Base-by-base conservation (phyloP, 2,113 vertebrate genomes). In the Puffinus mauretanicus region DNA sequence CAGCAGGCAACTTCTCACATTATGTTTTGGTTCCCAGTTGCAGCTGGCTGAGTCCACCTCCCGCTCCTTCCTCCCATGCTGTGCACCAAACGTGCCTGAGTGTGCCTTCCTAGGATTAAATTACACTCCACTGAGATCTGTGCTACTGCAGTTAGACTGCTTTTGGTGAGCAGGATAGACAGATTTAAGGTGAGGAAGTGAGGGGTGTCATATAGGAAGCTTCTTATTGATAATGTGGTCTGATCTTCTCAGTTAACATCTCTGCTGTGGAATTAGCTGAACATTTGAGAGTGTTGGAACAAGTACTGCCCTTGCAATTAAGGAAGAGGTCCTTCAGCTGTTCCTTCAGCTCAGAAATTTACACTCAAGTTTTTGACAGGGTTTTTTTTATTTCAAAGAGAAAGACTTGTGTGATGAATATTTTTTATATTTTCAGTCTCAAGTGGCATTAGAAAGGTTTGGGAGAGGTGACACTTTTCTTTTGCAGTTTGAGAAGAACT, bases 71-170 rank as follows among this genome's bases (percentile, higher is more conserved):
- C 12, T 91, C 29, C 29, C 2, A 1, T 47, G 76, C 40, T 47
- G 13, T 16, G 44, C 1, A 2, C 22, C 57, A 65, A 46, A 55
- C 0, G 1, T 55, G 32, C 15, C 30, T 2, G 24, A 22, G 4
- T 9, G n/a, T 55, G 22, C 58, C 12, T 20, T 60, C 29, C 42
- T 24, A 36, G 26, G 34, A 16, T 20, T 27, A 36, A 70, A 70
- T 13, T 24, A 5, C 52, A 34, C 26, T 9, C 16, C 32, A 2
- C 32, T 54, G 66, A 58, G n/a, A 30, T 30, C 51, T 67, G 24
- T 34, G 25, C 30, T 54, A 5, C 61, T 71, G 66, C 47, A 13
- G 3, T 16, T 11, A 49, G 54, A 19, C 16, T 25, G 25, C 1
- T 82, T 75, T 49, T 42, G 30, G 44, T 44, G 40, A 57, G 46